Conservation (phyloP, 2,113 vertebrate genomes). For the Neolamprologus kungweensis region DNA sequence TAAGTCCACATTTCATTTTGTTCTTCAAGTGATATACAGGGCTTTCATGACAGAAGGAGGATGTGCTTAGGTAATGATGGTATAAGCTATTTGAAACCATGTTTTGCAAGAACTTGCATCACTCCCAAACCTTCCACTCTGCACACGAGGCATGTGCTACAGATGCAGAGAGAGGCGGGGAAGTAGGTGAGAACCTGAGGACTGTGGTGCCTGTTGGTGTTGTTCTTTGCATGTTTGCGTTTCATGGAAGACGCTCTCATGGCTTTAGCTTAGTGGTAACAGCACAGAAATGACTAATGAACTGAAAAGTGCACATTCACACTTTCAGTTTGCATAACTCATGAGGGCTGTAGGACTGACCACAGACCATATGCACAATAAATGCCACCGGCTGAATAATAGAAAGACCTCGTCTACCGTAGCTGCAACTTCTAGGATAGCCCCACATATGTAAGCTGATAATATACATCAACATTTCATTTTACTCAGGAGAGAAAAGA, state of each 20-base stretch:
- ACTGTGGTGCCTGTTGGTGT: not conserved
- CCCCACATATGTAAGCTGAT: not conserved
- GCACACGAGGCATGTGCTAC: not conserved
- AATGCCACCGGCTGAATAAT: not conserved
- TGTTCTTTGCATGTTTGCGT: not conserved
- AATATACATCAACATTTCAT: not conserved
- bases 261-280: not conserved
- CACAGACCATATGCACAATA: not conserved
- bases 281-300: not conserved
- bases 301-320: not conserved
- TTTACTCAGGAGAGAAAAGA: not conserved
- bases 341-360: not conserved
- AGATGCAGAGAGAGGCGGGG: not conserved
- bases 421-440: not conserved
- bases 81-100: not conserved
- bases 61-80: not conserved
- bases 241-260: not conserved
- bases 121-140: not conserved
- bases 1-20: slow-evolving; percentile 65
- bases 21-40: not conserved
- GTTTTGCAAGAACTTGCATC: not conserved
- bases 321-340: not conserved
- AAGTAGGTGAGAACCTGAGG: not conserved
- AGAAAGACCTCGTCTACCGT: not conserved
- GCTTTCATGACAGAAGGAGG: not conserved